Evolutionary conservation across 2,113 vertebrate species (phyloP).

Genomic region (Antechinus flavipes): DNA sequence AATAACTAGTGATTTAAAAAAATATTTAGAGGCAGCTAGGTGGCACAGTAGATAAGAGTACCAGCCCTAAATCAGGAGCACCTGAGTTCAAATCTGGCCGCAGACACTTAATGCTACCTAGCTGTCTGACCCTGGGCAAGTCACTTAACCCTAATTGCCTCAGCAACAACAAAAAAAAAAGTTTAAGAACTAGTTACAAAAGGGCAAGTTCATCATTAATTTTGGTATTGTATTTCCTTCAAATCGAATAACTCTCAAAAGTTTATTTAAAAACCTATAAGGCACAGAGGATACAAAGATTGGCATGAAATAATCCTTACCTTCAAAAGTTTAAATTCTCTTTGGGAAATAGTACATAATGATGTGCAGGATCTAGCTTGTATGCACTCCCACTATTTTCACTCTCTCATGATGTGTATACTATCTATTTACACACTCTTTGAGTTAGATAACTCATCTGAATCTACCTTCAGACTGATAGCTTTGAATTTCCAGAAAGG

Average conservation of each 20-base stretch:
- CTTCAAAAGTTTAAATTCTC: not conserved
- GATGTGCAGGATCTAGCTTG: not conserved
- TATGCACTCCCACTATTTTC: not conserved
- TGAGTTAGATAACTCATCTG: not conserved
- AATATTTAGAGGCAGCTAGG: not conserved
- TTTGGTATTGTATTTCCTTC: not conserved
- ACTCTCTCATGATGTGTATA: not conserved
- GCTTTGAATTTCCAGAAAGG: not conserved
- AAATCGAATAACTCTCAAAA: not conserved
- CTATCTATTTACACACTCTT: not conserved
- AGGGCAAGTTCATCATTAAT: not conserved
- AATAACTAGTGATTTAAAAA: too few relatives aligned
- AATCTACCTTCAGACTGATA: not conserved
- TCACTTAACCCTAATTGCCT: too few relatives aligned
- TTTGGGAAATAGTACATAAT: not conserved
- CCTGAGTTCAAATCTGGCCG: too few relatives aligned
- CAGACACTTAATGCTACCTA: too few relatives aligned
- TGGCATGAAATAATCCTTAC: not conserved
- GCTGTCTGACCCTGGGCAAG: too few relatives aligned
- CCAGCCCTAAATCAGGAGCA: too few relatives aligned
- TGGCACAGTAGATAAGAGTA: not conserved
- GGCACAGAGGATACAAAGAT: not conserved
- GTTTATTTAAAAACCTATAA: not conserved
- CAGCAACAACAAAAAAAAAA: too few relatives aligned
- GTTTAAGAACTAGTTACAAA: not conserved